Evolutionary conservation across 2,888 invertebrate species (phyloP), one percentile per base, ranked within the genome.

Genomic region (Steinernema carpocapsae): DNA sequence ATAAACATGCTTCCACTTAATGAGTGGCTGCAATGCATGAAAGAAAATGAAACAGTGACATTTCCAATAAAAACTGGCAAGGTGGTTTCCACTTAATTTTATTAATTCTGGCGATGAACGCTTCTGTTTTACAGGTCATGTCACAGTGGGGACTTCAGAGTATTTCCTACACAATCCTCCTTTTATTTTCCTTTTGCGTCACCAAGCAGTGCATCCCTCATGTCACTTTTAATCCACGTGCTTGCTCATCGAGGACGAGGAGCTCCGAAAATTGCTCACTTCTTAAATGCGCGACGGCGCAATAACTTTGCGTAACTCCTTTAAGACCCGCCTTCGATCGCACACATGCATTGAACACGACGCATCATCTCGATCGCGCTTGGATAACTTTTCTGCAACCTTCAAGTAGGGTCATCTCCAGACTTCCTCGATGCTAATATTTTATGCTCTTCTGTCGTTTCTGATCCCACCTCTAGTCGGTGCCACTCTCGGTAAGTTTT

Each of bases 271-370:
- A 64, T 64, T 64, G 64, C 19, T 64, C 64, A 64, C 64, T 64
- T 64, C 26, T 64, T 64, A 64, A 29, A 19, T 64, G 64, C 64
- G 64, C 64, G 32, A 32, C 32, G 32, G 64, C 26, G 64, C 64
- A 64, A 64, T 64, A 64, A 64, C 64, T 64, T 64, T 64, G 64
- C 64, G 64, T 64, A 64, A 64, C 64, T 64, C 64, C 29, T n/a
- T 32, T 6, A 64, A 64, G 64, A 64, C 64, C 22, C 64, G 64
- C 64, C 64, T 26, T 37, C 64, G 29, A 14, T 17, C 64, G 64
- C 64, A 32, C 17, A 64, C 17, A 64, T 7, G 14, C 52, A 22
- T 12, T 24, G 52, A 52, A 19, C 24, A 52, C 22, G 24, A 22
- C 52, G 52, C 52, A 24, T 52, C 52, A 52, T 14, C 64, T 32